Conservation (phyloP, 2,797 vertebrate genomes). For the Gymnocypris eckloni region DNA sequence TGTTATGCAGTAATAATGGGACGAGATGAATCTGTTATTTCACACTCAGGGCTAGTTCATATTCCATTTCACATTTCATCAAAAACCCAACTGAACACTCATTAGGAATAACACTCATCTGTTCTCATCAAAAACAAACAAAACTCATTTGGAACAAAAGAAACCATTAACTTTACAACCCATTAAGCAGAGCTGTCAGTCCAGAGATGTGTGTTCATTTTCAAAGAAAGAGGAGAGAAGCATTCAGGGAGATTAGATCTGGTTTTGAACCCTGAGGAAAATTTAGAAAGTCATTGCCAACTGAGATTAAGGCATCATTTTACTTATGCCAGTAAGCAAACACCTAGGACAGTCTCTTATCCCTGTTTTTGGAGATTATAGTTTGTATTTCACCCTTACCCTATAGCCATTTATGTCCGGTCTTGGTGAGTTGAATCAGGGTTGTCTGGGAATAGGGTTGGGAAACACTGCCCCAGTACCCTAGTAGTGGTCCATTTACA, state of each 20-base stretch:
- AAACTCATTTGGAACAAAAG: not conserved
- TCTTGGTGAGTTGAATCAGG: not conserved
- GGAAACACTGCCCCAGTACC: not conserved
- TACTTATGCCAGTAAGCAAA: too few relatives aligned
- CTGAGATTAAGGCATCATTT: not conserved
- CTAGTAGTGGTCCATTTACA: not conserved
- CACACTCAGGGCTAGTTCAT: conserved; percentile 25
- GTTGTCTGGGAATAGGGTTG: not conserved
- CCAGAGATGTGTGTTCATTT: not conserved
- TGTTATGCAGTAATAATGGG: conserved; percentile 24
- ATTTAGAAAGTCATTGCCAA: too few relatives aligned
- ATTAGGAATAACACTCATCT: conserved; percentile 30
- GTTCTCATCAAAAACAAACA: not conserved
- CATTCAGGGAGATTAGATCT: not conserved
- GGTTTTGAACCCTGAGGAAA: not conserved
- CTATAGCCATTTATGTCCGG: not conserved
- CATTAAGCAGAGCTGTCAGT: conserved; percentile 14
- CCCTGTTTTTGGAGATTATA: not conserved
- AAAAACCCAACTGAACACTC: conserved; percentile 16
- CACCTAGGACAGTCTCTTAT: not conserved
- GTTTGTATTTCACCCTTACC: not conserved
- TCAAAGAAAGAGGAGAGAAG: not conserved
- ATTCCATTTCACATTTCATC: conserved; percentile 36
- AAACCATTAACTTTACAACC: conserved; percentile 5
- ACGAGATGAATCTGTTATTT: conserved; percentile 41